Evolutionary conservation across 2,888 invertebrate genomes (phyloP).

Genomic region (Clunio marinus): DNA sequence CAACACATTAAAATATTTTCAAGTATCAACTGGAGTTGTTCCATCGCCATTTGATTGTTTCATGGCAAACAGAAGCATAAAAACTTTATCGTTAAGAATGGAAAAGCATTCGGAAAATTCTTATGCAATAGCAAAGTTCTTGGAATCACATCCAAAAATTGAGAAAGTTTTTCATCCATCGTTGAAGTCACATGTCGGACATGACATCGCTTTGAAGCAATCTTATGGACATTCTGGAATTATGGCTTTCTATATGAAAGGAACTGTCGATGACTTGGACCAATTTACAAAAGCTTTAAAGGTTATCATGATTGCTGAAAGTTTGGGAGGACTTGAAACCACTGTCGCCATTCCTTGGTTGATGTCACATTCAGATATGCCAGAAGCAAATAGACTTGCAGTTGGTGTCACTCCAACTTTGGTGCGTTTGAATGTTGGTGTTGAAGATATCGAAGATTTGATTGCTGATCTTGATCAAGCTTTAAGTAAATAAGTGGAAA

Average conservation of each 20-base stretch:
- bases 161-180: slow-evolving; percentile 58
- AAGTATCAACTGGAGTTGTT: slow-evolving; percentile 57
- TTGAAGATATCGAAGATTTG: slow-evolving; percentile 61
- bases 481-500: no score
- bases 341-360: slow-evolving; percentile 59
- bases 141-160: slow-evolving; percentile 58
- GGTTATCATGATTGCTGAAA: slow-evolving; percentile 61
- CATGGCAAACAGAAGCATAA: slow-evolving; percentile 67
- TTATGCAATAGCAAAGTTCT: slow-evolving; percentile 60
- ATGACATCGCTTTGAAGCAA: slow-evolving; percentile 59
- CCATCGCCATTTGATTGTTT: slow-evolving; percentile 79
- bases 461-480: slow-evolving; percentile 62
- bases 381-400: slow-evolving; percentile 53
- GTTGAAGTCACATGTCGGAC: slow-evolving; percentile 60
- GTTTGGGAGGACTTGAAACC: slow-evolving; percentile 65
- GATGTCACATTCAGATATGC: slow-evolving; percentile 68
- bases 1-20: slow-evolving; percentile 56
- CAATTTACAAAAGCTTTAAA: slow-evolving; percentile 56
- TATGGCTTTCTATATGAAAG: slow-evolving; percentile 62
- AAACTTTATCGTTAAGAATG: slow-evolving; percentile 72
- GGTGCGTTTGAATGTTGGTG: slow-evolving; percentile 61
- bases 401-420: slow-evolving; percentile 61
- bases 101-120: slow-evolving; percentile 63
- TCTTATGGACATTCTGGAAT: slow-evolving; percentile 62
- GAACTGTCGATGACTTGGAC: slow-evolving; percentile 51